Conservation (phyloP, 1,140 invertebrate genomes). For the Brachionus rubens region DNA sequence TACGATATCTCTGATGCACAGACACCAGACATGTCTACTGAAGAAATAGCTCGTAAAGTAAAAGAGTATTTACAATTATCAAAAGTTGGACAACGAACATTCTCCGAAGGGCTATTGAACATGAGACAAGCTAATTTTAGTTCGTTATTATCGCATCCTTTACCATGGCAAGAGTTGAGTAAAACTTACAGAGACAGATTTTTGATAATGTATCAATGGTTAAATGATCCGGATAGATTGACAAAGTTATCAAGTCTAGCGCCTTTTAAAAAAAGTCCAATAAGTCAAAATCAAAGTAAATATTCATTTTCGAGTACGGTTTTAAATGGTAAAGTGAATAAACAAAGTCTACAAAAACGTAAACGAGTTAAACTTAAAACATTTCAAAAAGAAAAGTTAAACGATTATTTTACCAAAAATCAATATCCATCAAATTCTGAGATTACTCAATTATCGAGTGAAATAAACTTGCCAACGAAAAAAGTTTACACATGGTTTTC, state of each 20-base stretch:
- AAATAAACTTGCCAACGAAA: conserved; percentile 25
- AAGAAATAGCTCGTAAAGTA: conserved; percentile 23
- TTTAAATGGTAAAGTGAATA: not conserved
- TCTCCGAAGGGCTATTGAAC: conserved; percentile 27
- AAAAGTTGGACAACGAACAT: conserved; percentile 14
- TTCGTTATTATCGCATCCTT: conserved; percentile 25
- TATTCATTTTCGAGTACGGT: conserved; percentile 14
- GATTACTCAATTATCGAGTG: conserved; percentile 9
- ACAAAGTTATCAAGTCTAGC: not conserved
- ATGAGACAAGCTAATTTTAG: conserved; percentile 45
- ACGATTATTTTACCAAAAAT: conserved; percentile 11
- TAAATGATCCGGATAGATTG: conserved; percentile 28
- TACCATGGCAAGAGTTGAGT: conserved; percentile 30
- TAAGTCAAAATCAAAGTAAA: not conserved
- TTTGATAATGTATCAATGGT: conserved; percentile 26
- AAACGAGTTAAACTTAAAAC: conserved; percentile 33
- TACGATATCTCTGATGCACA: not conserved
- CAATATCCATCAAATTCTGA: conserved; percentile 35
- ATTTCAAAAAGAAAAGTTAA: conserved; percentile 25
- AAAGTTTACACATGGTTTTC: conserved; percentile 34
- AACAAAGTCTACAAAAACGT: conserved; percentile 8
- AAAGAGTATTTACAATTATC: conserved; percentile 35
- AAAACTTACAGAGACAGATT: conserved; percentile 39
- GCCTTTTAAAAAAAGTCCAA: not conserved
- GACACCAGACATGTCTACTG: conserved; percentile 13